Base-by-base conservation (phyloP, 2,888 invertebrate species). In the Latrodectus hesperus region DNA sequence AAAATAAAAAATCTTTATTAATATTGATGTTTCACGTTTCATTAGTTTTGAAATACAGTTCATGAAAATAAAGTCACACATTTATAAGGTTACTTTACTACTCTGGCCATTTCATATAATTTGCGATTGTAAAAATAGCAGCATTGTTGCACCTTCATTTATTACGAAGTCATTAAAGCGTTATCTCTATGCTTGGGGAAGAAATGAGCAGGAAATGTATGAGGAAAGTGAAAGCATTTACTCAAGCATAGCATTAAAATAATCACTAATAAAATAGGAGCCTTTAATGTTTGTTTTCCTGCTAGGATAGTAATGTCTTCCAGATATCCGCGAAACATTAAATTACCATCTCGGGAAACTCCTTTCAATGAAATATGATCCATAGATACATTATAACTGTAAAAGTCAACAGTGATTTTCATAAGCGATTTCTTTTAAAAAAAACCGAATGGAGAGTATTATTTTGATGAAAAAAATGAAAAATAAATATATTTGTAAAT, bases 281-380 rank as follows among this genome's bases (percentile, higher is more conserved):
- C 73, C 84, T 77, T 84, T 84, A 84, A 84, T 84, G 84, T 84
- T 84, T 84, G 84, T 84, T 84, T 84, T 84, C 84, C 84, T 84
- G 84, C 64, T 70, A 53, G 16, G 49, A 10, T 65, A 77, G 78
- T 84, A 84, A 84, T 84, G 84, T 72, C 71, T 78, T 67, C 22
- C 78, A 78, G 77, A 84, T 84, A 72, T 84, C 78, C 84, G 71
- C 52, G 55, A 67, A 22, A 38, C 64, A 64, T 71, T 68, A 55
- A 49, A 71, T 17, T 22, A 65, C 26, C 12, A 73, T 67, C 55
- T 84, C 64, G 51, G 53, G 38, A 49, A 74, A 81, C 70, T 52
- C 38, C 67, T 16, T 51, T 51, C 16, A 49, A 38, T 74, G 81
- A 81, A 81, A 74, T 73, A 74, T 74, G 67, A 81, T 55, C 67